phyloP scores from a whole-genome alignment of 2,797 vertebrate species.

The Distichodus sexfasciatus region DNA sequence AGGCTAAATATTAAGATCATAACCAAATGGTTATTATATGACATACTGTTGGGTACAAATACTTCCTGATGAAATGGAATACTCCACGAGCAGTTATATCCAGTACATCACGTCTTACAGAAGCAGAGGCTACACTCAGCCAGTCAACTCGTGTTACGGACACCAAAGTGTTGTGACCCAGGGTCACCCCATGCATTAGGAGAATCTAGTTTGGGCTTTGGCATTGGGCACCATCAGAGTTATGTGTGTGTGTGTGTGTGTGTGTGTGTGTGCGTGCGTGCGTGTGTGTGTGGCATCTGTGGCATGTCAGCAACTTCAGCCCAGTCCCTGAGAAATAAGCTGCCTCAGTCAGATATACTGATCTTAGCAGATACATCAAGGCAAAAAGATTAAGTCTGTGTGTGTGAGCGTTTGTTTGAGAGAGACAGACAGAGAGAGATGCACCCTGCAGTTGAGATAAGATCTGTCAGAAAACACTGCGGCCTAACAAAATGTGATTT shows the following conservation, averaged over 20 bases:
- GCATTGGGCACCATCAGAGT: constrained; percentile 15
- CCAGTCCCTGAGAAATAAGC: constrained; percentile 33
- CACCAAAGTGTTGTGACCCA: neutral
- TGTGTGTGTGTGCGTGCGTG: no score
- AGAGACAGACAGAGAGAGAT: neutral
- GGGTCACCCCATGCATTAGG: constrained; percentile 5
- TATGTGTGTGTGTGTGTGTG: no score
- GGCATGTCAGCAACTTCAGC: constrained; percentile 38
- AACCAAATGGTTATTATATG: neutral
- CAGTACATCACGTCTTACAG: constrained; percentile 6
- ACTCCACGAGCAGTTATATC: neutral
- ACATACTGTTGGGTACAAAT: neutral
- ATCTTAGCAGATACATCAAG: constrained; percentile 44
- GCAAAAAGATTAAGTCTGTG: neutral
- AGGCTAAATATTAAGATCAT: no score
- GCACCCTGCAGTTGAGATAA: no score
- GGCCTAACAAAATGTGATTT: no score
- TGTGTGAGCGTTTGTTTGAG: no score
- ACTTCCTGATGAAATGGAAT: constrained; percentile 14
- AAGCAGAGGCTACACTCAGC: constrained; percentile 5
- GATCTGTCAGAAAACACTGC: no score
- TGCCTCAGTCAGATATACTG: constrained; percentile 47
- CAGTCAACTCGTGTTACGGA: constrained; percentile 22
- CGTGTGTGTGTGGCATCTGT: constrained; percentile 13
- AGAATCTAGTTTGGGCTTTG: neutral